Base-by-base conservation (phyloP, 2,888 invertebrate species). In the Galeopsomyia nigrocyanea region DNA sequence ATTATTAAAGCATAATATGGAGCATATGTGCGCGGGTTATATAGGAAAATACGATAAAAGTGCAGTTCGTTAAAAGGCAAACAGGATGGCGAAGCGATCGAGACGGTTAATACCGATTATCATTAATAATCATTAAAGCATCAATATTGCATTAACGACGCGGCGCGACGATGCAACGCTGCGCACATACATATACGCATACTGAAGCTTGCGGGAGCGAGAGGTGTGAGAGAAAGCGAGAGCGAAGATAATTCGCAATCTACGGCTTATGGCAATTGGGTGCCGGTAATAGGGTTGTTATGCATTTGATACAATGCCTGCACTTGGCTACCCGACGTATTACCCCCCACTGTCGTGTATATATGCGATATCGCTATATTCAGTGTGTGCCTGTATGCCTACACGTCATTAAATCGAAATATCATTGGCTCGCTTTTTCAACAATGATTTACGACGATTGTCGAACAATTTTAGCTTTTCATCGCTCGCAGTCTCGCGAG, bases 231-330 rank as follows among this genome's bases (percentile, higher is more conserved):
- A 50, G 57, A 65, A 57, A 65, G 69, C 61, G 69, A 62, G 75
- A 64, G 71, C 61, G 65, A 55, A 72, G 77, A 81, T 82, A 82
- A 82, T 82, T 80, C 78, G 77, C 80, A 80, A 82, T 82, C 79
- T 80, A 79, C 78, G 77, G 82, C 80, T 81, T 81, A 81, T 80
- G 78, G 80, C 82, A 80, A 82, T 82, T 77, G 80, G 78, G 77
- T 77, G 75, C 71, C 50, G 76, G 76, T 81, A 82, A 82, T 81
- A 79, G 80, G 78, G 78, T 79, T 81, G 79, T 82, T 81, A 80
- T 78, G 81, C 80, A 79, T 80, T 81, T 80, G 79, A 81, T 81
- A 79, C 79, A 79, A 79, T 81, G 79, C 60, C 63, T 31, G 19
- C 31, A 21, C 26, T 39, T 39, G 39, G 39, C 39, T 39, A 39